phyloP scores from a whole-genome alignment of 2,888 invertebrate genomes.

The Ormyrus labotus region DNA sequence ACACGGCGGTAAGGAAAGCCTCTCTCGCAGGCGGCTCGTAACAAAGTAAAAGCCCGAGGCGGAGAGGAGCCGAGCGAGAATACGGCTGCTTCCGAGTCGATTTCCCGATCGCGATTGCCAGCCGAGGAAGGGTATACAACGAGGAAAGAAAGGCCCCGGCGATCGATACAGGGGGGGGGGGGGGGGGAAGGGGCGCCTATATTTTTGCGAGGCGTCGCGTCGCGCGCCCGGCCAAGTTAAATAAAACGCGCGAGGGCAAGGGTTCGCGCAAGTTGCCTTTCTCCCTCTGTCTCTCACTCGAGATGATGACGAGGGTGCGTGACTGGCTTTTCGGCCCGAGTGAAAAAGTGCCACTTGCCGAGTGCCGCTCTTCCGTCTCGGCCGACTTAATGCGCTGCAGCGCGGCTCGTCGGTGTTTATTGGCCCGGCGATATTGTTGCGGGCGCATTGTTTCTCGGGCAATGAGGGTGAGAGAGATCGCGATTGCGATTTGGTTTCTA shows the following conservation, averaged over 20 bases:
- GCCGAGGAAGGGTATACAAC: not conserved
- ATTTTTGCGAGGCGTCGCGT: slow-evolving; percentile 25
- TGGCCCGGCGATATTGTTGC: too few species aligned
- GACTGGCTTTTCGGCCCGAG: too few species aligned
- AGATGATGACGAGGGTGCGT: not conserved
- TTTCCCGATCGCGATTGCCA: slow-evolving; percentile 52
- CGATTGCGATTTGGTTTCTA: too few species aligned
- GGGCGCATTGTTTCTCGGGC: too few species aligned
- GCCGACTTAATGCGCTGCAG: not conserved
- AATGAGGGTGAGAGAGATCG: too few species aligned
- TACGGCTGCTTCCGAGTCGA: slow-evolving; percentile 39
- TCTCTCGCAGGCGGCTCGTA: too few species aligned
- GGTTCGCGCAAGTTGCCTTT: slow-evolving; percentile 4
- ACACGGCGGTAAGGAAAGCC: too few species aligned
- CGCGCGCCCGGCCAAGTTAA: slow-evolving; percentile 56
- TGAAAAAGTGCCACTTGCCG: not conserved
- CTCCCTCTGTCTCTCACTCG: not conserved
- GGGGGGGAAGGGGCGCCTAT: not conserved
- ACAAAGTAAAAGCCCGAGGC: too few species aligned
- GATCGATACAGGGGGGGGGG: not conserved
- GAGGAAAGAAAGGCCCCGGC: slow-evolving; percentile 13
- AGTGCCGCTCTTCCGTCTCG: slow-evolving; percentile 1
- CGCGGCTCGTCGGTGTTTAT: not conserved
- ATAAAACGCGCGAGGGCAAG: slow-evolving; percentile 55
- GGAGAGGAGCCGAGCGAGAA: not conserved